These are phyloP conservation scores for Myiozetetes cayanensis DNA, from an alignment of 2,113 vertebrate species.

Conservation along the genomic window DNA sequence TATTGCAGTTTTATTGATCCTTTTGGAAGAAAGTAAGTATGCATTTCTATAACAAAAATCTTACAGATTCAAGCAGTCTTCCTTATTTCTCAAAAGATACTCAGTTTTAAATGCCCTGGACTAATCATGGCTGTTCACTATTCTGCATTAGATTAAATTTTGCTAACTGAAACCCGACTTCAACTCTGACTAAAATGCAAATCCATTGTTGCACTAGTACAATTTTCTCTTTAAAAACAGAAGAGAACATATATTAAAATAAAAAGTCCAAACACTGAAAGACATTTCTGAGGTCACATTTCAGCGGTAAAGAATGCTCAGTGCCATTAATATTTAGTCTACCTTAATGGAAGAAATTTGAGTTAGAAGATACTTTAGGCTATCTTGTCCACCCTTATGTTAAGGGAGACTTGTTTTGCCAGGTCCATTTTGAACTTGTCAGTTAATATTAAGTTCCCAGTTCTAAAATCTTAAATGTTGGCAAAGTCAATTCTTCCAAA, in stretches of 20 bases:
- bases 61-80: neutral
- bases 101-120: neutral
- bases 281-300: constrained; percentile 49
- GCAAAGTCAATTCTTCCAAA: neutral
- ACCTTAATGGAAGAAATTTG: constrained; percentile 61
- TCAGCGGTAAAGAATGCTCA: constrained; percentile 43
- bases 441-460: neutral
- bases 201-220: neutral
- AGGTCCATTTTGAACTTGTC: neutral
- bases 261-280: constrained; percentile 31
- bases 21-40: neutral
- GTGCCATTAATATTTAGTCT: constrained; percentile 66
- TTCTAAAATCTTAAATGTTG: neutral
- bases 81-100: neutral
- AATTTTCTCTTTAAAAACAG: neutral
- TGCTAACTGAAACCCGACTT: neutral
- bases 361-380: constrained; percentile 57
- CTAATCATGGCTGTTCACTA: constrained; percentile 2
- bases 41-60: neutral
- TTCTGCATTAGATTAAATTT: constrained; percentile 20
- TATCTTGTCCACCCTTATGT: constrained; percentile 38
- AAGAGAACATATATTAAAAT: neutral
- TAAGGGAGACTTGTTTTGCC: neutral
- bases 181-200: neutral
- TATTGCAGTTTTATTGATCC: neutral